phyloP scores from a whole-genome alignment of 35 echinoderm and acorn worm genomes.

The Acanthaster planci region DNA sequence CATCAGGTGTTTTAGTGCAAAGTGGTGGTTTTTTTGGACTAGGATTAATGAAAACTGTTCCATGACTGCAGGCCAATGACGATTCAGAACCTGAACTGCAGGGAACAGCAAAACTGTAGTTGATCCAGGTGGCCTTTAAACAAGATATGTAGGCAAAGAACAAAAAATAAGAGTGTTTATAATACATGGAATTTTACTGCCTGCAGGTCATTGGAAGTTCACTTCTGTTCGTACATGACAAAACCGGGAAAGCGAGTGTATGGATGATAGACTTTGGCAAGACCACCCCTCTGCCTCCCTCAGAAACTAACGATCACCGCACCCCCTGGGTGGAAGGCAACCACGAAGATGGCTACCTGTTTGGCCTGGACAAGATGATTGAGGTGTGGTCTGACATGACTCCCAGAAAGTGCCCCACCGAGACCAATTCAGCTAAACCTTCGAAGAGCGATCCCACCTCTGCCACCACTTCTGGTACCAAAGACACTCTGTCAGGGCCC shows the following conservation, averaged over 20 bases:
- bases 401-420: not conserved
- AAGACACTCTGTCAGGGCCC: not conserved
- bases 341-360: conserved; percentile 94
- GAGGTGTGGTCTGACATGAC: conserved; percentile 76
- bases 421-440: not conserved
- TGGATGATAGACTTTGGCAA: conserved; percentile 99
- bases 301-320: conserved; percentile 76
- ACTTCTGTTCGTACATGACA: conserved; percentile 92
- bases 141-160: not conserved
- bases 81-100: no score
- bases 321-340: conserved; percentile 96
- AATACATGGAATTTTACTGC: not conserved
- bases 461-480: not conserved
- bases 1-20: not conserved
- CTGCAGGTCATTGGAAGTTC: conserved; percentile 93
- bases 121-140: not conserved
- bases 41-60: no score
- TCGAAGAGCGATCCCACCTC: not conserved
- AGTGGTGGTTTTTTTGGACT: no score
- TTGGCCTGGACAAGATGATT: conserved; percentile 89
- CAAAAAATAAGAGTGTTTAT: no score
- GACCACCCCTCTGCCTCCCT: conserved; percentile 66
- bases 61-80: no score
- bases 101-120: not conserved
- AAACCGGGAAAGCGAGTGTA: conserved; percentile 77